Base-by-base conservation (phyloP, 2,797 vertebrate genomes). In the Sebastes ruberrimus region DNA sequence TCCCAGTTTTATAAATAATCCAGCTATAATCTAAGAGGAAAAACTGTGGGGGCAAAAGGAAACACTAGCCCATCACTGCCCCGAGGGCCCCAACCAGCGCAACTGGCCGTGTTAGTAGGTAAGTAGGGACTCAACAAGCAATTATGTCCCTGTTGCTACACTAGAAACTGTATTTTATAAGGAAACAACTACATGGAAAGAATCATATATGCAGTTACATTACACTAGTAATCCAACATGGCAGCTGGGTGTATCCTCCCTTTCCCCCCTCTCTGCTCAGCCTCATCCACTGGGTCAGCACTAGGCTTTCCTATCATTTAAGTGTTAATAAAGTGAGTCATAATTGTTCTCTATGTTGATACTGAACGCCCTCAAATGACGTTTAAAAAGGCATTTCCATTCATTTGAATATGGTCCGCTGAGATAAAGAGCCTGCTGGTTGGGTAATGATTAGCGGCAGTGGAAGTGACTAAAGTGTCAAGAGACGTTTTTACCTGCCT, bases 321-420 rank as follows among this genome's bases (percentile, higher is more conserved):
- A 18, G 27, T 35, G 22, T 68, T 8, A 66, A 35, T 49, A 62
- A 73, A 70, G 22, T 59, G n/a, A 57, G 59, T 57, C 32, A 73
- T 62, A 33, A 66, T 14, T 57, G 10, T 52, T 60, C 30, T 22
- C 57, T 14, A 25, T 49, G 33, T 61, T 60, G 11, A 13, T 46
- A 38, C 64, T 60, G 65, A 81, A 5, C 1, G n/a, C 33, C 23
- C 7, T 66, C 11, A 23, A 66, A 20, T 52, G 9, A 42, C 4
- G 20, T 42, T 74, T 71, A 22, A 70, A 80, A 64, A 10, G 22
- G 9, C 20, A 89, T 90, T 92, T 90, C 11, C 73, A 82, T 89
- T 14, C 11, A 85, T 92, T 92, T 90, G 56, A 86, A 83, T 92
- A 74, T 67, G 53, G 57, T 53, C 71, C 2, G 2, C 52, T 76